These are phyloP conservation scores for Amblyornis subalaris DNA, from an alignment of 2,113 vertebrate genomes.

Conservation along the genomic window DNA sequence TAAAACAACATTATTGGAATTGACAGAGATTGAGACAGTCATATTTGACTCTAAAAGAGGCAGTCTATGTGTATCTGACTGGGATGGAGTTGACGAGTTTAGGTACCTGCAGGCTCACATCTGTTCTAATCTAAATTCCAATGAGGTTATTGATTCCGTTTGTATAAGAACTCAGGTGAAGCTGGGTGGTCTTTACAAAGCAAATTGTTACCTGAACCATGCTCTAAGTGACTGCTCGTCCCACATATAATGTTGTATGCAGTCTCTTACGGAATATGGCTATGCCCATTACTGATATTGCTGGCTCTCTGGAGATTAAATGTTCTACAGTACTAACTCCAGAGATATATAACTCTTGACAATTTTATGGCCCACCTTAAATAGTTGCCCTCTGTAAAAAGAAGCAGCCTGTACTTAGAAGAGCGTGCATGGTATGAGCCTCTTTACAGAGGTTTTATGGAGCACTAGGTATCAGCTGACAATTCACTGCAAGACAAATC, in stretches of 20 bases:
- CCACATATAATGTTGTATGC: background rate
- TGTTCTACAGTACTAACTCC: background rate
- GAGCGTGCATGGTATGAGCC: background rate
- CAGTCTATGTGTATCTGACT: background rate
- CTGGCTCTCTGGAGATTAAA: background rate
- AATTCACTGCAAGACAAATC: background rate
- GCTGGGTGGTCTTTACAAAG: background rate
- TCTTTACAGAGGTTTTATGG: background rate
- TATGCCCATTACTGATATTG: background rate
- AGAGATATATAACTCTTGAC: conserved; percentile 21
- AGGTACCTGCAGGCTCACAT: background rate
- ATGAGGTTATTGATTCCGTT: background rate
- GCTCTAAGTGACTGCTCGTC: background rate
- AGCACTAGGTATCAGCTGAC: background rate
- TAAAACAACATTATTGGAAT: background rate
- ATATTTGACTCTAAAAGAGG: background rate
- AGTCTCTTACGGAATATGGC: background rate
- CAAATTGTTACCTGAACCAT: background rate
- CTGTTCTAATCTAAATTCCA: conserved; percentile 46
- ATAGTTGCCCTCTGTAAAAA: background rate
- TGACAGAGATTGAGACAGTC: background rate
- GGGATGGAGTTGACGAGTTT: background rate
- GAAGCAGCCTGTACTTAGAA: background rate
- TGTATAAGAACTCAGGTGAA: background rate
- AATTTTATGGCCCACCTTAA: conserved; percentile 5